Evolutionary conservation across 2,113 vertebrate species (phyloP).

Genomic region (Puma concolor): DNA sequence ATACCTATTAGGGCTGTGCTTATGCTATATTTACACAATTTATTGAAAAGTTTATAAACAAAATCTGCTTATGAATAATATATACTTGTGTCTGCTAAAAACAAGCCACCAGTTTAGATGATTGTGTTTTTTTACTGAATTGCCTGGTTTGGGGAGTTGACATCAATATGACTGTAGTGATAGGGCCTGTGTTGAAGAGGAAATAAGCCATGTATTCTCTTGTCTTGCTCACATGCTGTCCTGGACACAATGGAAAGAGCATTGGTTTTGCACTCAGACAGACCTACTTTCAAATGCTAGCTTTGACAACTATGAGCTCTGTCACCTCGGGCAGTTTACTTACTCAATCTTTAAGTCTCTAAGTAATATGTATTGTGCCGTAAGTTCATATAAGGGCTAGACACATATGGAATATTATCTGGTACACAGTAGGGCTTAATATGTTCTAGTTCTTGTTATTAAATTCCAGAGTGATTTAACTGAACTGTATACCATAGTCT

Average conservation of each 20-base stretch:
- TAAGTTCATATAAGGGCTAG: background rate
- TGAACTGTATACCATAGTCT: background rate
- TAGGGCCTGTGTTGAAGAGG: background rate
- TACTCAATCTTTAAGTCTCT: background rate
- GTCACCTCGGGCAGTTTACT: background rate
- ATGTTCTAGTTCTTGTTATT: background rate
- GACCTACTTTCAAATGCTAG: background rate
- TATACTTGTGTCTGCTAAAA: background rate
- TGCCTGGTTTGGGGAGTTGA: background rate
- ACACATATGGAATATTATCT: background rate
- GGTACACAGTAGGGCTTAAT: background rate
- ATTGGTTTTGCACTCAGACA: background rate
- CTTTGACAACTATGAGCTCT: background rate
- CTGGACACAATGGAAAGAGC: background rate
- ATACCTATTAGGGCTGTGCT: background rate
- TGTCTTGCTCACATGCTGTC: background rate
- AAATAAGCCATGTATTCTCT: background rate
- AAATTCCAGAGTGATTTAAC: slow-evolving; percentile 4
- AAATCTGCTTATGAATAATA: background rate
- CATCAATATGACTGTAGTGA: background rate
- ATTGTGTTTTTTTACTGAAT: background rate
- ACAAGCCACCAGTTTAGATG: background rate
- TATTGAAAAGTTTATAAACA: background rate
- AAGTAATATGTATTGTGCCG: background rate
- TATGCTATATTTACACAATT: background rate